Base-by-base conservation (phyloP, 2,797 vertebrate species). In the Gadopsis bispinosus region DNA sequence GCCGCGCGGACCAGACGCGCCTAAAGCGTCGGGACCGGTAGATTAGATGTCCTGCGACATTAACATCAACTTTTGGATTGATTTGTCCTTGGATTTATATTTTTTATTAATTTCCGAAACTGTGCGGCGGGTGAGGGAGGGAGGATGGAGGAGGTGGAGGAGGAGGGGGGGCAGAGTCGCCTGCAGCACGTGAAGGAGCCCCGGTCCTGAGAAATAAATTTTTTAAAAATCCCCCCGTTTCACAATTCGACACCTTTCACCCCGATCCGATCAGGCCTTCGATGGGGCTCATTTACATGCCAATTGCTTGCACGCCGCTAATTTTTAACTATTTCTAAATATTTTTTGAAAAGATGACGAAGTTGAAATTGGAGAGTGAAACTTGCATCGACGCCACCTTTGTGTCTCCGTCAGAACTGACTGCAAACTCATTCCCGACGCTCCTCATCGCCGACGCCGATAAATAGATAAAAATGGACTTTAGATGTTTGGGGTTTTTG, bases 291-390 rank as follows among this genome's bases (percentile, higher is more conserved):
- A 91, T 98, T 97, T 96, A 93, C 93, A 89, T 86, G 78, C 5
- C 0, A 16, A 69, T 95, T 94, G 39, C 9, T 29, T 10, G 6
- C 62, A 5, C 47, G 70, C 72, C 82, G 85, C 5, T 86, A 97
- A 89, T 98, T 98, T 97, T 97, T 93, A 62, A 85, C 94, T 96
- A 97, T 98, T 97, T 98, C 93, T 95, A 95, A 97, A 96, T 96
- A 96, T 98, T 98, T 98, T 98, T 97, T 98, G 97, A 97, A 98
- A 98, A 99, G 95, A 99, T 97, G 97, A 97, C 97, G 97, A 96
- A 97, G 96, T 98, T 96, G 95, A 95, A 96, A 97, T 97, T 97
- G 95, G 92, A 89, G 91, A 94, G 92, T 88, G 91, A 92, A 92
- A 91, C 94, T 94, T 93, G 91, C 91, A 59, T 93, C 88, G 96